A percentile compares a stretch with the other conserved stretches of the same genome.
phyloP scores from a whole-genome alignment of 92 coral and sea anemone genomes.

The Anthopleura xanthogrammica region DNA sequence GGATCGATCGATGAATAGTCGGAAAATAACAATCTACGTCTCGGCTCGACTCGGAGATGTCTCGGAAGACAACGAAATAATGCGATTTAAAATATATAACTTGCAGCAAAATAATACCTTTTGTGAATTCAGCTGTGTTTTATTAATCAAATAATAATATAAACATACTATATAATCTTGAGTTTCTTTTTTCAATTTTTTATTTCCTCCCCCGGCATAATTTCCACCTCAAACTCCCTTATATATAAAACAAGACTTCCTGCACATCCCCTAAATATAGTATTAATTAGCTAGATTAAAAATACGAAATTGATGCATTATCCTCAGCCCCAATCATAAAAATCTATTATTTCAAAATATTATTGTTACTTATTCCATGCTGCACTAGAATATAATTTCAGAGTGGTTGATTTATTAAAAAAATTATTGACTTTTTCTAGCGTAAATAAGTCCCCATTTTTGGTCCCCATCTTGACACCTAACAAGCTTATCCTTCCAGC shows the following conservation, averaged over 20 bases:
- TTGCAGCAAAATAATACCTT: background rate
- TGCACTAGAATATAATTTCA: no score
- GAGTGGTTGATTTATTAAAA: no score
- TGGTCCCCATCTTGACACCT: conserved; percentile 90
- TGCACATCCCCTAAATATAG: no score
- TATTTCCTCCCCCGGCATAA: no score
- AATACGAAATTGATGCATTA: no score
- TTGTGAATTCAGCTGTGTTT: background rate
- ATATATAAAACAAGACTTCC: no score
- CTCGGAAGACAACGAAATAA: background rate
- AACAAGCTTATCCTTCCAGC: conserved; percentile 81
- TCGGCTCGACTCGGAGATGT: background rate
- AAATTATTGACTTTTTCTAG: conserved; percentile 46
- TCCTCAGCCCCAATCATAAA: no score
- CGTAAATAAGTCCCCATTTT: conserved; percentile 93
- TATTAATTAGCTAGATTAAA: no score
- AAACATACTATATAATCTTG: background rate
- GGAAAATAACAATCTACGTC: background rate
- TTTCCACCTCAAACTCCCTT: no score
- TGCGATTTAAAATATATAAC: background rate
- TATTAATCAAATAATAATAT: no score
- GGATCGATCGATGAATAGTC: background rate
- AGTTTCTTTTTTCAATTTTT: background rate
- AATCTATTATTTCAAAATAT: no score
- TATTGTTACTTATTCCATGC: no score